Evolutionary conservation across 2,797 vertebrate genomes (phyloP).

Genomic region (Betta splendens): DNA sequence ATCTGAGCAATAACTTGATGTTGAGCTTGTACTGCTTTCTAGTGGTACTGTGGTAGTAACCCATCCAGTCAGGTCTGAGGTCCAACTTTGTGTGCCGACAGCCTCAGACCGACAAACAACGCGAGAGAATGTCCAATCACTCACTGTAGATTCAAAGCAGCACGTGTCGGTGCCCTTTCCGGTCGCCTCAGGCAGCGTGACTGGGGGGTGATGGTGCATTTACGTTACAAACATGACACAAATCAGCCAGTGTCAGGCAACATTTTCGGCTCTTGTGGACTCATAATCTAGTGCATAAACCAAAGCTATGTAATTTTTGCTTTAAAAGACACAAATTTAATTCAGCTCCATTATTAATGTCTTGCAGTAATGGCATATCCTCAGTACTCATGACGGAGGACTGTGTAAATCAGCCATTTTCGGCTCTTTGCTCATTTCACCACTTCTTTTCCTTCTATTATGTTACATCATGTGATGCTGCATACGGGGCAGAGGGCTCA

Average conservation of each 20-base stretch:
- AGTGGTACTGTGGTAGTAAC: slow-evolving; percentile 10
- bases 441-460: neutral
- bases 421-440: neutral
- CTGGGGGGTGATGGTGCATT: neutral
- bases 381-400: slow-evolving; percentile 8
- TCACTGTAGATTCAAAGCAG: slow-evolving; percentile 6
- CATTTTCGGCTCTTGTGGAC: too few relatives aligned
- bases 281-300: neutral
- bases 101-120: neutral
- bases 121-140: neutral
- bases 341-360: slow-evolving; percentile 18
- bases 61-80: slow-evolving; percentile 7
- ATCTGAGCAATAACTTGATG: neutral
- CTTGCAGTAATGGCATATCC: neutral
- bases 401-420: neutral
- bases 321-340: too few relatives aligned
- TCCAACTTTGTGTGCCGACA: slow-evolving; percentile 1
- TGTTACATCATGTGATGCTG: neutral
- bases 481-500: neutral
- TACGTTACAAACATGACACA: neutral
- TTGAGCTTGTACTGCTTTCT: slow-evolving; percentile 12
- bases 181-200: neutral
- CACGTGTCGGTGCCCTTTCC: slow-evolving; percentile 1
- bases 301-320: neutral
- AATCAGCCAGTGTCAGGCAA: slow-evolving; percentile 10